Evolutionary conservation across 2,113 vertebrate species (phyloP).

Genomic region (Oriolus oriolus): DNA sequence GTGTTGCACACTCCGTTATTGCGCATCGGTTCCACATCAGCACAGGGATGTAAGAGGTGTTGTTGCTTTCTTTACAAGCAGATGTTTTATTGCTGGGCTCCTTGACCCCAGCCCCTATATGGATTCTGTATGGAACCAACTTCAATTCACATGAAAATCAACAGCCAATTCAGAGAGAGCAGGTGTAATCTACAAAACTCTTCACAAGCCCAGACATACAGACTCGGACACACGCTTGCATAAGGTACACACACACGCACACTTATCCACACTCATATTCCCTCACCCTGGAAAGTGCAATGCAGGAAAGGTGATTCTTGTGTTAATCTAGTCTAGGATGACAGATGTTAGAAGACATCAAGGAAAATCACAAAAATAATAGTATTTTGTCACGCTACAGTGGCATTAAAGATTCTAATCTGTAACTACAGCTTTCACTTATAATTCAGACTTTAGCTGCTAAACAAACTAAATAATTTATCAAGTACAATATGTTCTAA

Average conservation of each 20-base stretch:
- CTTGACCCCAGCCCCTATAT: background rate
- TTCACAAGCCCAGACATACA: background rate
- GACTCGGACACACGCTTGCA: background rate
- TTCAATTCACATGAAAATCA: background rate
- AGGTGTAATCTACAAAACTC: background rate
- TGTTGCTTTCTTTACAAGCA: background rate
- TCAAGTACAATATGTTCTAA: slow-evolving; percentile 80
- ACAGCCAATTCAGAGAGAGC: background rate
- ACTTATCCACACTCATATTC: background rate
- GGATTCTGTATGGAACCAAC: background rate
- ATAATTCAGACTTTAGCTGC: slow-evolving; percentile 75
- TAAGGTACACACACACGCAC: background rate
- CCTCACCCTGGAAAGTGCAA: background rate
- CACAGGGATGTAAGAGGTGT: rapidly evolving
- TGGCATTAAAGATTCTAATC: slow-evolving; percentile 77
- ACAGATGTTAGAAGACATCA: slow-evolving; percentile 80
- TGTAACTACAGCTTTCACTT: slow-evolving; percentile 81
- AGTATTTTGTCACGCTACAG: slow-evolving; percentile 63
- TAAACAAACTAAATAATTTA: slow-evolving; percentile 86
- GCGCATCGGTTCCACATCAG: rapidly evolving
- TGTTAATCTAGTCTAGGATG: slow-evolving; percentile 3
- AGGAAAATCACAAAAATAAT: slow-evolving; percentile 52
- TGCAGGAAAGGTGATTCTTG: background rate
- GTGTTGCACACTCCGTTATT: rapidly evolving
- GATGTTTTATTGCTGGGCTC: background rate